phyloP scores from a whole-genome alignment of 2,888 invertebrate genomes.

The Archaeoteleia sp. region DNA sequence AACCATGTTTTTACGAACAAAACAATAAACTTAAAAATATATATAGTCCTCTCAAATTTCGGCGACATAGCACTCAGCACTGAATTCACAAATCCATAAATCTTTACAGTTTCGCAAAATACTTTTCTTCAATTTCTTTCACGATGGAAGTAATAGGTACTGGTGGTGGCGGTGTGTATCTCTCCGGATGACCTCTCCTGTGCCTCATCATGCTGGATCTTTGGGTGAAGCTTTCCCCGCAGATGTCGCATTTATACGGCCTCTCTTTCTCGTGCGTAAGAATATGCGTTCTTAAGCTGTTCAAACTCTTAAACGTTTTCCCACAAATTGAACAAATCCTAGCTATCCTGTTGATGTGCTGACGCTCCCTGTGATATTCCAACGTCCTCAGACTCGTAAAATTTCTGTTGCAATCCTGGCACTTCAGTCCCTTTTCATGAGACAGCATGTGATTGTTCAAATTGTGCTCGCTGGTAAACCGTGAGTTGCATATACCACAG shows the following conservation, averaged over 20 bases:
- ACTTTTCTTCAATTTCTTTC: conserved; percentile 13
- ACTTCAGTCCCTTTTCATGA: conserved; percentile 51
- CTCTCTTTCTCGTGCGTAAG: conserved; percentile 60
- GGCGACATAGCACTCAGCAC: no score
- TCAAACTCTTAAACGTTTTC: conserved; percentile 32
- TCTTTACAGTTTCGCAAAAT: not conserved
- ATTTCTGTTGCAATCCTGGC: conserved; percentile 53
- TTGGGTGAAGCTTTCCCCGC: conserved; percentile 83
- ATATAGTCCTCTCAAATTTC: no score
- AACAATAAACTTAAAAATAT: no score
- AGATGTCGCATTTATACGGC: conserved; percentile 79
- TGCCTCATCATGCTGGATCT: conserved; percentile 58
- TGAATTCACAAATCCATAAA: no score
- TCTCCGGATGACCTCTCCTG: conserved; percentile 54
- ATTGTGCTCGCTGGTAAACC: conserved; percentile 42
- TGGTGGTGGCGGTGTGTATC: conserved; percentile 54
- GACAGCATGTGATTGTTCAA: conserved; percentile 48
- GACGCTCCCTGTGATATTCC: conserved; percentile 47
- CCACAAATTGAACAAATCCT: conserved; percentile 37
- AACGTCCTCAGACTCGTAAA: conserved; percentile 53
- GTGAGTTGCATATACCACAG: conserved; percentile 42
- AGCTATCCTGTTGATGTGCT: conserved; percentile 38
- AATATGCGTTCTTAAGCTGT: conserved; percentile 79
- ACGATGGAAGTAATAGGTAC: conserved; percentile 50
- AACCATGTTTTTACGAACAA: no score